Conservation (phyloP, 2,113 vertebrate species). For the Aldabrachelys gigantea region DNA sequence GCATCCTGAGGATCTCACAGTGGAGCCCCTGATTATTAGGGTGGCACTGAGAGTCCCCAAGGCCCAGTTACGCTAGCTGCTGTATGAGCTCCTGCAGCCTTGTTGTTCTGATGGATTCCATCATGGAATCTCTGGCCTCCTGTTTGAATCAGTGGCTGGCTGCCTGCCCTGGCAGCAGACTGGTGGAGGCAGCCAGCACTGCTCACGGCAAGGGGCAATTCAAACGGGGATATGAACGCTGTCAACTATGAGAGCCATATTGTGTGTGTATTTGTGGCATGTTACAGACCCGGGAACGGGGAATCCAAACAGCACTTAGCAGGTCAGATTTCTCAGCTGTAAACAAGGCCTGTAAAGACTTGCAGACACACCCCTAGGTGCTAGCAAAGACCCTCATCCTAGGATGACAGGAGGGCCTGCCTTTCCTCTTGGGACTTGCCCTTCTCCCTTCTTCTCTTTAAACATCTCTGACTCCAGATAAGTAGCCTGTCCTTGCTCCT, state of each 20-base stretch:
- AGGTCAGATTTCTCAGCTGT: background rate
- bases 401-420: background rate
- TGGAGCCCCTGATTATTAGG: background rate
- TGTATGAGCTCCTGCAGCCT: background rate
- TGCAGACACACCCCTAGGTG: background rate
- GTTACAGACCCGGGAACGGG: background rate
- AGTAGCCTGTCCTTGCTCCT: background rate
- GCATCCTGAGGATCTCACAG: background rate
- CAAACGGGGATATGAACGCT: background rate
- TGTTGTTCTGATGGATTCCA: background rate
- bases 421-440: background rate
- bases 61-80: background rate
- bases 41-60: background rate
- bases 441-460: background rate
- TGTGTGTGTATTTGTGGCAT: background rate
- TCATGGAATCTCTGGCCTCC: background rate
- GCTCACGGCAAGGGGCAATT: background rate
- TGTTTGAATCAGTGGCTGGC: background rate
- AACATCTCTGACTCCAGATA: rapidly evolving
- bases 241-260: background rate
- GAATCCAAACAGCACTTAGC: background rate
- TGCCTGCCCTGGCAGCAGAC: background rate
- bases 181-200: background rate
- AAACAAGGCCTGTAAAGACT: background rate
- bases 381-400: background rate